Conservation (phyloP, 2,888 invertebrate genomes). For the Sepioteuthis lessoniana region DNA sequence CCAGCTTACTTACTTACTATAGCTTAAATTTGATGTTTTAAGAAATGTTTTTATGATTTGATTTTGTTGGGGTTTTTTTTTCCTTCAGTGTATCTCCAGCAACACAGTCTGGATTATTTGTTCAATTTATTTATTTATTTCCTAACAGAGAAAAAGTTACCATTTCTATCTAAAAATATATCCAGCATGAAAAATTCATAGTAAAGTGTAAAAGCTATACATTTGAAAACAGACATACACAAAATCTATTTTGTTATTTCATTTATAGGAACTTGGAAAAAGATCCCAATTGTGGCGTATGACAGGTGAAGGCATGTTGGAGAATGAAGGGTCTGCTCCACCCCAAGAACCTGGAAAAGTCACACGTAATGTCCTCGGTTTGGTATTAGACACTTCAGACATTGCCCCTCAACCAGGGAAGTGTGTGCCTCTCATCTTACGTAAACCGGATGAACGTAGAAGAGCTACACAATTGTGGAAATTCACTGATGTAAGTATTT, state of each 20-base stretch:
- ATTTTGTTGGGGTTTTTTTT: too few species aligned
- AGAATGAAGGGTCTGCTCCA: conserved; percentile 88
- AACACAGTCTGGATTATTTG: too few species aligned
- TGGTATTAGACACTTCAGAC: conserved; percentile 91
- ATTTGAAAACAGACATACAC: background rate
- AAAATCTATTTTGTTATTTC: background rate
- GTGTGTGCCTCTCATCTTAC: conserved; percentile 84
- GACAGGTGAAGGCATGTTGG: conserved; percentile 89
- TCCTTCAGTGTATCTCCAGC: too few species aligned
- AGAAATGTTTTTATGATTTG: too few species aligned
- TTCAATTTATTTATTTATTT: too few species aligned
- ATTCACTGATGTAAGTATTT: conserved; percentile 79
- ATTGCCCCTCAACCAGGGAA: conserved; percentile 89
- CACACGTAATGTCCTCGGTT: conserved; percentile 55
- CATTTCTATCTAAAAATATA: too few species aligned
- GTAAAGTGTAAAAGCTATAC: background rate
- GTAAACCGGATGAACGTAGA: conserved; percentile 88
- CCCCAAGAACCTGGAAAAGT: conserved; percentile 75
- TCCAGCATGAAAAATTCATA: too few species aligned
- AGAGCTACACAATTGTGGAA: conserved; percentile 94
- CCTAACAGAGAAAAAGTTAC: too few species aligned
- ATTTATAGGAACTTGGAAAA: conserved; percentile 72
- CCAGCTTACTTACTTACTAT: too few species aligned
- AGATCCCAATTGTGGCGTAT: conserved; percentile 92
- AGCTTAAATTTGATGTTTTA: too few species aligned